A percentile compares a stretch with the other conserved stretches of the same genome.
phyloP scores from a whole-genome alignment of 2,888 invertebrate species.

The Homarus gammarus region DNA sequence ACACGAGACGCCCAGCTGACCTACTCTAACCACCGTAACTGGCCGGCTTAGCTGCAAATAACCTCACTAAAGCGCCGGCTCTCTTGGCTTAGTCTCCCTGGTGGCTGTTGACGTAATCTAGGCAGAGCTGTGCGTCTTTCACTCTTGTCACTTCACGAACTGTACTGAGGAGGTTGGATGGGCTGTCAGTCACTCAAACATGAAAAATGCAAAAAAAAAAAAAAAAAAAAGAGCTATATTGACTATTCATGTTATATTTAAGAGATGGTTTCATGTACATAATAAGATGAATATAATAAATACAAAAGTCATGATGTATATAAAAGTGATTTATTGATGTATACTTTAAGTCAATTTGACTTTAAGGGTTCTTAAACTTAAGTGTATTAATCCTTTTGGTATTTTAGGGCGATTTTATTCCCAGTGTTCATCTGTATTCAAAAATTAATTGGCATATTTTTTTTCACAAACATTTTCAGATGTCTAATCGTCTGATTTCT shows the following conservation, averaged over 20 bases:
- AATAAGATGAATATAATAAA: not conserved
- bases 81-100: not conserved
- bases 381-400: not conserved
- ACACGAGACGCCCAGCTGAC: not conserved
- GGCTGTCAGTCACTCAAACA: not conserved
- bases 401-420: too few relatives aligned
- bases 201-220: too few relatives aligned
- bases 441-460: too few relatives aligned
- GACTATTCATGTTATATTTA: not conserved
- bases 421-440: too few relatives aligned
- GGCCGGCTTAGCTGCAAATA: slow-evolving; percentile 18
- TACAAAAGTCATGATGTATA: not conserved
- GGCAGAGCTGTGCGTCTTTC: not conserved
- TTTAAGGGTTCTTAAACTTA: too few relatives aligned
- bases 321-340: not conserved
- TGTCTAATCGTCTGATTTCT: too few relatives aligned
- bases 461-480: too few relatives aligned
- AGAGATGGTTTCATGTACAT: not conserved
- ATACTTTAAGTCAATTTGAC: too few relatives aligned
- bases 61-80: slow-evolving; percentile 18
- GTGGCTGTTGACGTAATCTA: not conserved
- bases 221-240: too few relatives aligned
- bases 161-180: not conserved
- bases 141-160: too few relatives aligned
- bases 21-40: not conserved